A percentile compares a stretch with the other conserved stretches of the same genome.
phyloP scores from a whole-genome alignment of 2,113 vertebrate genomes.

The Mastomys natalensis region DNA sequence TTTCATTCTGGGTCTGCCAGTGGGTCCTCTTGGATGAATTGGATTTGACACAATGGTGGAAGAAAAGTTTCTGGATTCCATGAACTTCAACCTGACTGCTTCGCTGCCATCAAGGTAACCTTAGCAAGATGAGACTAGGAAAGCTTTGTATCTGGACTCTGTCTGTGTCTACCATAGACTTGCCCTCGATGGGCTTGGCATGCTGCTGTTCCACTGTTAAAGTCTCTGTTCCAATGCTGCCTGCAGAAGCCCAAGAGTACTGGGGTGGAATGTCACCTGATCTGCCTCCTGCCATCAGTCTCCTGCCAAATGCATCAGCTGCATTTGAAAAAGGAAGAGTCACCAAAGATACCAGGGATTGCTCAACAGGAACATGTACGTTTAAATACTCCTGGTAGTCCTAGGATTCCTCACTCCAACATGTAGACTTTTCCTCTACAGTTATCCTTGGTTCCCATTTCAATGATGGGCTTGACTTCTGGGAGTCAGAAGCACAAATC shows the following conservation, averaged over 20 bases:
- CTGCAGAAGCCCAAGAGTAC: background rate
- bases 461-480: background rate
- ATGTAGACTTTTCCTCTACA: background rate
- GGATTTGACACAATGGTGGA: background rate
- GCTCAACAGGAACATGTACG: too few species aligned
- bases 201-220: rapidly evolving
- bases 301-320: background rate
- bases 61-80: background rate
- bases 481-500: background rate
- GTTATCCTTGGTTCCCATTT: background rate
- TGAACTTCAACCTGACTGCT: too few species aligned
- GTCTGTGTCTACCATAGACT: too few species aligned
- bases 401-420: background rate
- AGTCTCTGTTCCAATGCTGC: too few species aligned
- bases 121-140: background rate
- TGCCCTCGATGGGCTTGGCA: background rate
- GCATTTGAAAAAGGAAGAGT: background rate
- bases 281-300: background rate
- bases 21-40: background rate
- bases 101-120: background rate
- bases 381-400: background rate
- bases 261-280: rapidly evolving
- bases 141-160: background rate
- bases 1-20: background rate
- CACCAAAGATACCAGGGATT: background rate